phyloP scores from a whole-genome alignment of 2,797 vertebrate species.

The Muraenolepis orangiensis region DNA sequence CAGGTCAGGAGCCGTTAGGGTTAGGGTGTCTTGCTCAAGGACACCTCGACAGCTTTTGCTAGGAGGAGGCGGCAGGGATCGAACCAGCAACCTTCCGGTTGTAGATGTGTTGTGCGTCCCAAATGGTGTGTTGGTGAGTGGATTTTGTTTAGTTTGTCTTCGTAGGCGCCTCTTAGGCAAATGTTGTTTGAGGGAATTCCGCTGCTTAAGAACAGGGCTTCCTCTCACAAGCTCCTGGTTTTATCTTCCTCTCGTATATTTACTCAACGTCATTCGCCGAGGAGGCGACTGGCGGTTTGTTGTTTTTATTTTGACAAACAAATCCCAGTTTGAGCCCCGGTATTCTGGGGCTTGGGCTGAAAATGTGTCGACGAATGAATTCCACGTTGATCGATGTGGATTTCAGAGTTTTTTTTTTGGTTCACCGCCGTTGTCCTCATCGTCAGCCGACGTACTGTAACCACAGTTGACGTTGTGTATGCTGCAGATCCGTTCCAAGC shows the following conservation, averaged over 20 bases:
- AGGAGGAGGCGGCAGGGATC: too few relatives aligned
- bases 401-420: background rate
- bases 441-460: background rate
- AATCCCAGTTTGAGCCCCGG: constrained; percentile 41
- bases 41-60: too few relatives aligned
- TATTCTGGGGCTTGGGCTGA: constrained; percentile 30
- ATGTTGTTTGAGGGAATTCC: constrained; percentile 33
- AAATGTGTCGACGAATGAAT: constrained; percentile 50
- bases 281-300: constrained; percentile 40
- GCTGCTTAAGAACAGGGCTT: constrained; percentile 4
- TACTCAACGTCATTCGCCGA: constrained; percentile 47
- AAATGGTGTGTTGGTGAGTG: background rate
- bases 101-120: constrained; percentile 12
- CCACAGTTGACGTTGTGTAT: background rate
- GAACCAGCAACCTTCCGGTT: constrained; percentile 19
- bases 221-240: constrained; percentile 19
- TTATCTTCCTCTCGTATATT: constrained; percentile 39
- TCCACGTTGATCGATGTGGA: constrained; percentile 34
- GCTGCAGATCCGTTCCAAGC: constrained; percentile 26
- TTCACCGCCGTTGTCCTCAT: background rate
- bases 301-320: constrained; percentile 56
- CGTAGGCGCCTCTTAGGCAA: constrained; percentile 18
- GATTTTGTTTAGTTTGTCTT: constrained; percentile 9
- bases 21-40: too few relatives aligned
- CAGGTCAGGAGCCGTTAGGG: too few relatives aligned